A percentile compares a stretch with the other conserved stretches of the same genome.
Evolutionary conservation across 2,888 invertebrate species (phyloP).

Genomic region (Microctonus brassicae): DNA sequence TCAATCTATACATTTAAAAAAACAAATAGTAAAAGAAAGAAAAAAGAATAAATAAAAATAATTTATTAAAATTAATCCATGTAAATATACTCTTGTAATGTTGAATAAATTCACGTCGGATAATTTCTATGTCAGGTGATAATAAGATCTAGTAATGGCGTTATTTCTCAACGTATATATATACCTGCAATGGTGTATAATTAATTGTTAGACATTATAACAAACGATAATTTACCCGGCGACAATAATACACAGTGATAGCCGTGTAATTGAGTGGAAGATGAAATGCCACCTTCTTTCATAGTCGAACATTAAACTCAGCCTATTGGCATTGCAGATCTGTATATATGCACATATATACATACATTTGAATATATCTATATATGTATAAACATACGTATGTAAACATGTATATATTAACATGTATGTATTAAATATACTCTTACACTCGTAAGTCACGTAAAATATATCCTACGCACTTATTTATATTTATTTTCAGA

Average conservation of each 20-base stretch:
- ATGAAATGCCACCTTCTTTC: conserved; percentile 27
- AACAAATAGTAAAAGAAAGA: neutral
- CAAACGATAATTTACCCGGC: conserved; percentile 26
- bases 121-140: conserved; percentile 6
- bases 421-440: neutral
- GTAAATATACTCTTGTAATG: too few species aligned
- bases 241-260: conserved; percentile 35
- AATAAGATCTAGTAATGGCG: conserved; percentile 15
- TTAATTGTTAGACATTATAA: conserved; percentile 31
- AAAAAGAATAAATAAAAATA: neutral
- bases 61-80: neutral
- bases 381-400: neutral
- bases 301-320: conserved; percentile 23
- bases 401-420: neutral
- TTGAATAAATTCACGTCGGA: conserved; percentile 3
- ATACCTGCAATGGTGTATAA: conserved; percentile 13
- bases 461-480: conserved; percentile 36
- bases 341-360: conserved; percentile 14
- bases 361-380: neutral
- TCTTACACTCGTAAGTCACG: conserved; percentile 36
- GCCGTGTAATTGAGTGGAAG: conserved; percentile 36
- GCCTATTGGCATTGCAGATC: neutral
- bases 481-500: conserved; percentile 26
- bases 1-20: neutral
- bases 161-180: neutral